Conservation (phyloP, 2,113 vertebrate species). For the Sorex fumeus region DNA sequence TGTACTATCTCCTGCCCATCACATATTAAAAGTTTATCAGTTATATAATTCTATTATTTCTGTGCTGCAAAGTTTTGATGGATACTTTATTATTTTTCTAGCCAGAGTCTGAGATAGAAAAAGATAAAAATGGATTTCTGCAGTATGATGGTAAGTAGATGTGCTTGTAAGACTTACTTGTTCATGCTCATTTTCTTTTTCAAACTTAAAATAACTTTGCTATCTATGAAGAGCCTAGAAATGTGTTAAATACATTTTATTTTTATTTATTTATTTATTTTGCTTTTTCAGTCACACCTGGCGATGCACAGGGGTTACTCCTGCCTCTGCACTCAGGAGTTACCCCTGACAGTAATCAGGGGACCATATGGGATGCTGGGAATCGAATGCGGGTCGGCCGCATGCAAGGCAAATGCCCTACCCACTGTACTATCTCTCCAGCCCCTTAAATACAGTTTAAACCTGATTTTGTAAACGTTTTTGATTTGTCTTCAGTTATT, state of each 20-base stretch:
- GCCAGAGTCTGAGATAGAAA: slow-evolving; percentile 92
- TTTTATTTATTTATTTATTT: no score
- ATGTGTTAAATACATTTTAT: slow-evolving; percentile 52
- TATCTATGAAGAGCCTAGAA: slow-evolving; percentile 16
- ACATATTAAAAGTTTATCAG: not conserved
- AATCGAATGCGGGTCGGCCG: no score
- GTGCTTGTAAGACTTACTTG: slow-evolving; percentile 23
- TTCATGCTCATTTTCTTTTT: slow-evolving; percentile 62
- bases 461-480: slow-evolving; percentile 5
- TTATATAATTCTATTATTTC: slow-evolving; percentile 41
- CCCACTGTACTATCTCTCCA: no score
- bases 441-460: slow-evolving; percentile 60
- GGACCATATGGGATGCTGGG: no score
- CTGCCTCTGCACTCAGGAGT: no score
- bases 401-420: no score
- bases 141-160: slow-evolving; percentile 94
- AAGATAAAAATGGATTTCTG: slow-evolving; percentile 94
- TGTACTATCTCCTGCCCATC: no score
- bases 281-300: no score
- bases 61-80: slow-evolving; percentile 54
- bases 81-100: slow-evolving; percentile 80
- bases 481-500: slow-evolving; percentile 43
- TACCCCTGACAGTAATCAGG: no score
- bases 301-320: no score
- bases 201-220: not conserved